A percentile compares a stretch with the other conserved stretches of the same genome.
phyloP scores from a whole-genome alignment of 1,140 invertebrate species.

The Cepaea nemoralis region DNA sequence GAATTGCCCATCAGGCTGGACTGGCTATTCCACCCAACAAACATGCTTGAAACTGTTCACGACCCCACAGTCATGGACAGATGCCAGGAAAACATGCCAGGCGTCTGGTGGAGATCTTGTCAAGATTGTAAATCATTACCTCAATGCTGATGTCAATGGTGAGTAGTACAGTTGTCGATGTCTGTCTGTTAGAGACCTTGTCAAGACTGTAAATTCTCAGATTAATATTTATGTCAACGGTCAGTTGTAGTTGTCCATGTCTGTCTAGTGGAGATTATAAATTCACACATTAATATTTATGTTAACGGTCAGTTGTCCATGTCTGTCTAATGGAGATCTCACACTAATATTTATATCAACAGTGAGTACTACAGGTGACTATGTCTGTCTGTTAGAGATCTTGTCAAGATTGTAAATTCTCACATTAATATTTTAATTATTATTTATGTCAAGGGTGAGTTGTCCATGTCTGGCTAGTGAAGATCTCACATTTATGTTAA shows the following conservation, averaged over 20 bases:
- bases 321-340: not conserved
- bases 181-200: no score
- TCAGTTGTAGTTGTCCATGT: not conserved
- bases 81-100: constrained; percentile 5
- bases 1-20: not conserved
- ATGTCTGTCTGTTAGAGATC: no score
- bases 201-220: no score
- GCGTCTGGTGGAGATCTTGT: not conserved
- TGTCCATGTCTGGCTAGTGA: no score
- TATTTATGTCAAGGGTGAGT: no score
- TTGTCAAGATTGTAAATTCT: no score
- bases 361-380: not conserved
- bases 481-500: no score
- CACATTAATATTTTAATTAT: no score
- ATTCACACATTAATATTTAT: no score
- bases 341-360: not conserved
- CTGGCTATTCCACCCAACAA: not conserved
- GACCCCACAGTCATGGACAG: not conserved
- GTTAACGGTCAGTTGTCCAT: not conserved
- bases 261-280: no score
- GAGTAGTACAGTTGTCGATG: not conserved
- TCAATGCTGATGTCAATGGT: constrained; percentile 8
- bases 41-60: not conserved
- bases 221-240: no score
- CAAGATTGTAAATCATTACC: not conserved